These are phyloP conservation scores for Gambusia yucatana DNA, from an alignment of 2,797 vertebrate species.

Conservation along the genomic window DNA sequence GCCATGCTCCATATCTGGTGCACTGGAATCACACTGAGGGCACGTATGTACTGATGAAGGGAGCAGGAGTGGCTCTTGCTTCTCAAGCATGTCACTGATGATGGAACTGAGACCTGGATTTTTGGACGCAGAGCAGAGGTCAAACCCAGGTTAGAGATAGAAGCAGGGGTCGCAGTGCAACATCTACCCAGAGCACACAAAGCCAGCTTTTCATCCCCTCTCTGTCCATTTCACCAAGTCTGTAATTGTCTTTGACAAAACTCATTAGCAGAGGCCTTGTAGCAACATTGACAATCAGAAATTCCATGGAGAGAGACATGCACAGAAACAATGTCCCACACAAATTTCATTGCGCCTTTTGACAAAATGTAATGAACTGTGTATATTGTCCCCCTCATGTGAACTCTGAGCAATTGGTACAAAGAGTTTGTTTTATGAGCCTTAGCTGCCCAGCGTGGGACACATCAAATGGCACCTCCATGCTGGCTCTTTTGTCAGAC, in stretches of 20 bases:
- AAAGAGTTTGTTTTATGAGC: constrained; percentile 83
- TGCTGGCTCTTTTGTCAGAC: constrained; percentile 75
- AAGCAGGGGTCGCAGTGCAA: constrained; percentile 76
- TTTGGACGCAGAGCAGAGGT: constrained; percentile 70
- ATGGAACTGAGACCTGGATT: constrained; percentile 52
- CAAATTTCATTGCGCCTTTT: constrained; percentile 88
- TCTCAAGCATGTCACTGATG: constrained; percentile 27
- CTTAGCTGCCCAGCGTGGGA: constrained; percentile 83
- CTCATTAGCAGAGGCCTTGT: constrained; percentile 89
- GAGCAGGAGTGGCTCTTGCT: constrained; percentile 55
- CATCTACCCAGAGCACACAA: constrained; percentile 82
- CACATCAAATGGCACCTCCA: constrained; percentile 83
- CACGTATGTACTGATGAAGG: constrained; percentile 42
- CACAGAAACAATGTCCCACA: constrained; percentile 84
- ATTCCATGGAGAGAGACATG: constrained; percentile 85
- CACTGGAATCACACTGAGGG: constrained; percentile 42
- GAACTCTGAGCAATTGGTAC: constrained; percentile 82
- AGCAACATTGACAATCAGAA: constrained; percentile 85
- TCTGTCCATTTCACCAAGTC: constrained; percentile 76
- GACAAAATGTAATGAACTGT: constrained; percentile 91
- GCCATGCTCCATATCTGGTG: constrained; percentile 34
- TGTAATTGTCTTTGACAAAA: constrained; percentile 91
- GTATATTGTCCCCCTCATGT: constrained; percentile 81
- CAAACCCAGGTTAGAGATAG: constrained; percentile 81
- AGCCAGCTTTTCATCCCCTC: constrained; percentile 86